Evolutionary conservation across 2,113 vertebrate species (phyloP), one percentile per base, ranked within the genome.

Genomic region (Indicator indicator): DNA sequence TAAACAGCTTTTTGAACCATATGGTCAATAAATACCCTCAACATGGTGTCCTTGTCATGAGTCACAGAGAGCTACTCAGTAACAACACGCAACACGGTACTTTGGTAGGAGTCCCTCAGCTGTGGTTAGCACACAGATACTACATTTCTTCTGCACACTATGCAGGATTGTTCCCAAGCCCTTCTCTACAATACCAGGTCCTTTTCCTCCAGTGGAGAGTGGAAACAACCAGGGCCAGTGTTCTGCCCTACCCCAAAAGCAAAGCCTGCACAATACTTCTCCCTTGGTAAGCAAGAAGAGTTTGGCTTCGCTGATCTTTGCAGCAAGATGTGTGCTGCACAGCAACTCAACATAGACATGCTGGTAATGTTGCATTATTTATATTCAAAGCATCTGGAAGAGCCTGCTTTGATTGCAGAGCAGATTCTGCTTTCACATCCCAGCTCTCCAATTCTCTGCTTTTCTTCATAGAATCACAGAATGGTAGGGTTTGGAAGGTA

Each of bases 61-160:
- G 18, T 12, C 52, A 60, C 42, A n/a, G 46, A 6, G 23, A 38
- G 26, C 44, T 60, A 40, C 48, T 42, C 36, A 9, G 54, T 46
- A 56, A 30, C 64, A 17, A 14, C 2, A 54, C 44, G 14, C 50
- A 74, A 9, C 36, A 7, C 46, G 6, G 16, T 6, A 4, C 28
- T 19, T 28, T 2, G 4, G 62, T 10, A 9, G 20, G 18, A 40
- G 56, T 18, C 76, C 36, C 4, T 36, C 52, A 1, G 0, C 4
- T 7, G 44, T 9, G 23, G 59, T 6, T 48, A 16, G 8, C 58
- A 17, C 5, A 11, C 46, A 68, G n/a, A n/a, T 26, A 30, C 27
- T 1, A 32, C 11, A 0, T 7, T 81, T 36, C 52, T 44, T 86
- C 73, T 14, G 3, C 73, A 28, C 32, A 46, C 24, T 59, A 11